These are phyloP conservation scores for Oreochromis grahami DNA, from an alignment of 2,797 vertebrate species.

Conservation along the genomic window DNA sequence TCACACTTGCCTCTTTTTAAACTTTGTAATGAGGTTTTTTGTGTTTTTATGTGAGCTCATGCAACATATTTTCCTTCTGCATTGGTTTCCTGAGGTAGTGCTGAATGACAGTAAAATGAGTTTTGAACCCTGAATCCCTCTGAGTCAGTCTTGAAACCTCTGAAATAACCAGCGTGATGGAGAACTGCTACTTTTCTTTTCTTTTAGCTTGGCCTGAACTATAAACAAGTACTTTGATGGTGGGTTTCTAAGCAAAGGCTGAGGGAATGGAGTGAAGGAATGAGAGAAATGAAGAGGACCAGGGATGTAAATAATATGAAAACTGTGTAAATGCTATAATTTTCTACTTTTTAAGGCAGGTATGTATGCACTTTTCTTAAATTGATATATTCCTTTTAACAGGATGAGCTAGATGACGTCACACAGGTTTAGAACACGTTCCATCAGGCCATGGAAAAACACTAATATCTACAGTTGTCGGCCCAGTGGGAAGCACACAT, in stretches of 20 bases:
- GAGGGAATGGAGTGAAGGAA: neutral
- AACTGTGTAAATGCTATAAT: neutral
- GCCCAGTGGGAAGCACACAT: neutral
- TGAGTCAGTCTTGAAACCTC: neutral
- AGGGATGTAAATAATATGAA: neutral
- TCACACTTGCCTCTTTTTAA: neutral
- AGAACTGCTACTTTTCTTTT: neutral
- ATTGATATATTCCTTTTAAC: neutral
- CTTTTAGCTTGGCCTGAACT: neutral
- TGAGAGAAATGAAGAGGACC: neutral
- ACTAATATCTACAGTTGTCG: fast-evolving
- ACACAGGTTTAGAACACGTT: neutral
- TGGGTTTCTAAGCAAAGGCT: neutral
- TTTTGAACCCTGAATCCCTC: neutral
- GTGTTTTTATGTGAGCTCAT: neutral
- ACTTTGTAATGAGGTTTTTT: neutral
- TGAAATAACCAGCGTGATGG: neutral
- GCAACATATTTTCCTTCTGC: neutral
- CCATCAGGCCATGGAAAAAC: neutral
- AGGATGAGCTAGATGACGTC: neutral
- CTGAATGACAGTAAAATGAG: neutral
- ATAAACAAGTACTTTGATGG: fast-evolving
- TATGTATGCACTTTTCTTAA: neutral
- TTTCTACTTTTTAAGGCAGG: neutral
- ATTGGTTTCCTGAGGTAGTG: neutral